Conservation (phyloP, 2,797 vertebrate genomes). For the Ctenopoma multispine region DNA sequence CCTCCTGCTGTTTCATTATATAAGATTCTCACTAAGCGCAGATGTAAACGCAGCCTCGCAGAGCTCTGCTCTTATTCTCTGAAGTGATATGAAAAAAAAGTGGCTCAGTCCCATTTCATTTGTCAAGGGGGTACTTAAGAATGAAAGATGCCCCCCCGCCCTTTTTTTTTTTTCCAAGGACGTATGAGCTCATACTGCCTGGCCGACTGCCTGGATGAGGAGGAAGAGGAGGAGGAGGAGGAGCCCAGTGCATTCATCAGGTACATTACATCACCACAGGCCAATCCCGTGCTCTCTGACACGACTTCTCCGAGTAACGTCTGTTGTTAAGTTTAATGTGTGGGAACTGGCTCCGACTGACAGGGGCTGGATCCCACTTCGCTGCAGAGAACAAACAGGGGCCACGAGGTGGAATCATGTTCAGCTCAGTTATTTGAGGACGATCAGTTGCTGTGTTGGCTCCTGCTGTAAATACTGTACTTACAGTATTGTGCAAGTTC, state of each 20-base stretch:
- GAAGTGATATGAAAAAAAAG: slow-evolving; percentile 60
- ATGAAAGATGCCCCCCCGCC: slow-evolving; percentile 63
- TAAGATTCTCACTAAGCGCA: neutral
- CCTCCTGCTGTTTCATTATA: neutral
- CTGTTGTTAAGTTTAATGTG: slow-evolving; percentile 29
- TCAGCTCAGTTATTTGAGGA: neutral
- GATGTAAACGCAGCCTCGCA: slow-evolving; percentile 36
- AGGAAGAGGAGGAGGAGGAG: slow-evolving; percentile 55
- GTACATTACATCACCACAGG: slow-evolving; percentile 77
- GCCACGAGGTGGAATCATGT: slow-evolving; percentile 30
- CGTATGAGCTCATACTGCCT: slow-evolving; percentile 75
- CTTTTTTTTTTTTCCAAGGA: slow-evolving; percentile 65
- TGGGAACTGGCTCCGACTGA: slow-evolving; percentile 30
- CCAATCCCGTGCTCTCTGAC: slow-evolving; percentile 72
- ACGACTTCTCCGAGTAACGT: slow-evolving; percentile 25
- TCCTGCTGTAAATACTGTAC: too few species aligned
- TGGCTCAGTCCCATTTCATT: slow-evolving; percentile 71
- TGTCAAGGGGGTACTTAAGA: slow-evolving; percentile 72
- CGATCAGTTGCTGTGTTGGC: too few species aligned
- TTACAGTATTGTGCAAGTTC: too few species aligned
- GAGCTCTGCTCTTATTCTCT: slow-evolving; percentile 49
- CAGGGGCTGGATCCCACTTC: neutral
- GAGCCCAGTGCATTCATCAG: slow-evolving; percentile 74
- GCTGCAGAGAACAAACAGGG: neutral
- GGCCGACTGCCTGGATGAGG: slow-evolving; percentile 69